These are phyloP conservation scores for Gisinianus flammeolus DNA, from an alignment of 2,888 invertebrate genomes.

Conservation along the genomic window DNA sequence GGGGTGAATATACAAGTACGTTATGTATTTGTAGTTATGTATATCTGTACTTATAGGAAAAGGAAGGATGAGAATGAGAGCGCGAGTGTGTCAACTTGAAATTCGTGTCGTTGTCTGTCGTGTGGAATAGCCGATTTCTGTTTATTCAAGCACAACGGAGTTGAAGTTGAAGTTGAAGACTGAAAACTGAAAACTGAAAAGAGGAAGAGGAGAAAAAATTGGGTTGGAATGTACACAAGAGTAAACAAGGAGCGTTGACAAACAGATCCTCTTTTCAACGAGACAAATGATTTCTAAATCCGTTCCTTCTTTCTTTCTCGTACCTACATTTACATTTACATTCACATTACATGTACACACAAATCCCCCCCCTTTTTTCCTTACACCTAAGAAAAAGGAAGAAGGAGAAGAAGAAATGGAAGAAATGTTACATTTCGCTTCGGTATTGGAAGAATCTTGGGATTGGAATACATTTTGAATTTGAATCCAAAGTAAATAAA, in stretches of 20 bases:
- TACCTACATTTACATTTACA: too few relatives aligned
- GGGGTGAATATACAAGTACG: too few relatives aligned
- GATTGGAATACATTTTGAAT: not conserved
- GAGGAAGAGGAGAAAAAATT: conserved; percentile 10
- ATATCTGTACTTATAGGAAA: not conserved
- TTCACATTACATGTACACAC: not conserved
- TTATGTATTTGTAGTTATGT: conserved; percentile 7
- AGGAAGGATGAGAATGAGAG: not conserved
- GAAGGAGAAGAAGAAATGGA: not conserved
- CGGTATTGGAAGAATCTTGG: too few relatives aligned
- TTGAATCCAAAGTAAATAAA: not conserved
- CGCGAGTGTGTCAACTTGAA: not conserved
- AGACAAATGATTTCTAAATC: conserved; percentile 49
- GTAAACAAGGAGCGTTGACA: conserved; percentile 48
- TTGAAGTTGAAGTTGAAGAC: not conserved
- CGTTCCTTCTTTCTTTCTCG: conserved; percentile 15
- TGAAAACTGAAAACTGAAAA: conserved; percentile 5
- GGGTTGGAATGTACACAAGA: conserved; percentile 29
- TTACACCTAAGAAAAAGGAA: not conserved
- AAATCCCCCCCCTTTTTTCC: not conserved
- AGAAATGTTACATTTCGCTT: not conserved
- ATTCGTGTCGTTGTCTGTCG: conserved; percentile 8
- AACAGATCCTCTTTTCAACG: conserved; percentile 45
- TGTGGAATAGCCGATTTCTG: conserved; percentile 21
- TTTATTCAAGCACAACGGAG: conserved; percentile 24